phyloP scores from a whole-genome alignment of 1,140 invertebrate species.

The Hylyphantes graminicola region DNA sequence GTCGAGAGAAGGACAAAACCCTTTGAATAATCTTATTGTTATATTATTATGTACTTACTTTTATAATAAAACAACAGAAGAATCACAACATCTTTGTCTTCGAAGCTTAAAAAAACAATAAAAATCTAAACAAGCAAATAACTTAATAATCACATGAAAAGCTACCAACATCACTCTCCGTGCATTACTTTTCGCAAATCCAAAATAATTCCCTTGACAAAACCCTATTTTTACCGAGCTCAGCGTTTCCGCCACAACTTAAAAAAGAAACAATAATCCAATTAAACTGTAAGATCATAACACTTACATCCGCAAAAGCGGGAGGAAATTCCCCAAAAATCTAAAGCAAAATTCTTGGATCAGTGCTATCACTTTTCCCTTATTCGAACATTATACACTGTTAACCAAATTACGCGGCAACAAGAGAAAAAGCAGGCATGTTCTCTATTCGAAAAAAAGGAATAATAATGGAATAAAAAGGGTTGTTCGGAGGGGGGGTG shows the following conservation, averaged over 20 bases:
- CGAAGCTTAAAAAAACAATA: conserved; percentile 1
- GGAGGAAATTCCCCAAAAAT: conserved; percentile 17
- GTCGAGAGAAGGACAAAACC: too few species aligned
- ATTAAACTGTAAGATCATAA: conserved; percentile 25
- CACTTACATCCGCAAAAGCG: background rate
- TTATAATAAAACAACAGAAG: background rate
- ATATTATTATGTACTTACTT: background rate
- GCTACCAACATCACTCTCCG: conserved; percentile 20
- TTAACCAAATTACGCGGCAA: conserved; percentile 46
- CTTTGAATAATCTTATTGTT: too few species aligned
- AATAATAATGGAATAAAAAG: conserved; percentile 17
- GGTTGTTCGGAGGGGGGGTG: background rate
- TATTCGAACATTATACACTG: conserved; percentile 13
- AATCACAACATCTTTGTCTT: conserved; percentile 1
- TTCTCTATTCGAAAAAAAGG: conserved; percentile 7
- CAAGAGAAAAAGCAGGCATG: conserved; percentile 45
- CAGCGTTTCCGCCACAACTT: too few species aligned
- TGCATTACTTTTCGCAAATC: conserved; percentile 14
- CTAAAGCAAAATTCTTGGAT: background rate
- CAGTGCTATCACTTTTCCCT: conserved; percentile 32
- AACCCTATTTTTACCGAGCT: background rate
- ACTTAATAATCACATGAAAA: conserved; percentile 25
- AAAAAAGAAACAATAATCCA: conserved; percentile 27
- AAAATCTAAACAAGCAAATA: conserved; percentile 15
- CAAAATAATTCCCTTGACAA: conserved; percentile 41